Conservation (phyloP, 2,888 invertebrate species). For the Andrena fulva region DNA sequence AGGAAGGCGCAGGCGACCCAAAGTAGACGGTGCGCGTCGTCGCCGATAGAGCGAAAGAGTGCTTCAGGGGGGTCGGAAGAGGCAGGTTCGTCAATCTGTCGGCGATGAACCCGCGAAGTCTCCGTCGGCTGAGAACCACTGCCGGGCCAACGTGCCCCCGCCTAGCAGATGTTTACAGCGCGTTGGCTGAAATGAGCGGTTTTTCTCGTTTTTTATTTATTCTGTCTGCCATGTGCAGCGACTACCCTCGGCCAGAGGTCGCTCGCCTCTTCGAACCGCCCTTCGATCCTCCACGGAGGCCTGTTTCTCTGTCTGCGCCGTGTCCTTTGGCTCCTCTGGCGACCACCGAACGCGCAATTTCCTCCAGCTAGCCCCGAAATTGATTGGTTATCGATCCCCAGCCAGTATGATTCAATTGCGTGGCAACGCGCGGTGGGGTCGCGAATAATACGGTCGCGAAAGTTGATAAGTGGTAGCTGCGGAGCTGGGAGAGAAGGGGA, state of each 20-base stretch:
- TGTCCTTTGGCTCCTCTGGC: background rate
- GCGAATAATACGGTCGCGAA: conserved; percentile 3
- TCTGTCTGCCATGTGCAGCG: conserved; percentile 79
- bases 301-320: conserved; percentile 34
- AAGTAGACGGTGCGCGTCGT: conserved; percentile 48
- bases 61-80: background rate
- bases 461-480: conserved; percentile 10
- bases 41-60: conserved; percentile 23
- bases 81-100: background rate
- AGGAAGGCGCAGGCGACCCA: conserved; percentile 26
- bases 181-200: conserved; percentile 77
- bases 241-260: conserved; percentile 71
- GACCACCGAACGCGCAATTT: conserved; percentile 12
- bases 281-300: conserved; percentile 53
- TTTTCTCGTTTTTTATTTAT: conserved; percentile 78
- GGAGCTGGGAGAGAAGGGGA: background rate
- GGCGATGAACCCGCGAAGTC: conserved; percentile 12
- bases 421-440: conserved; percentile 12
- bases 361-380: conserved; percentile 14
- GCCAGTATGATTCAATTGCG: conserved; percentile 15
- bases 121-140: conserved; percentile 74
- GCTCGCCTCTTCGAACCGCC: conserved; percentile 66
- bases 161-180: conserved; percentile 83
- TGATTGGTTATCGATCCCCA: conserved; percentile 4
- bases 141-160: conserved; percentile 74